Percentiles rank a stretch among this genome's conserved stretches.
phyloP scores from a whole-genome alignment of 1,140 invertebrate genomes.

The Bathynomus jamesi region DNA sequence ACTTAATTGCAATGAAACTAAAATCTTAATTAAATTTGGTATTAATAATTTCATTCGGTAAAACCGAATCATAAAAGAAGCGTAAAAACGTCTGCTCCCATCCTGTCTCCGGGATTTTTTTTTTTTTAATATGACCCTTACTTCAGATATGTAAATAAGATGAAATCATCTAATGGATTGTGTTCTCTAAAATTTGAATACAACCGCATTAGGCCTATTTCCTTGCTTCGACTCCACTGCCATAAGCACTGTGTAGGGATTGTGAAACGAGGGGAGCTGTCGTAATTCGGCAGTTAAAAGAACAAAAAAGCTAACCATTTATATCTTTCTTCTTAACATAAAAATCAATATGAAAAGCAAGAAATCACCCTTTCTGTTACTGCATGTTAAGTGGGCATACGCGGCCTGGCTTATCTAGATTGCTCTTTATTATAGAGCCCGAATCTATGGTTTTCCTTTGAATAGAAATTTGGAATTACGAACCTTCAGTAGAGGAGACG shows the following conservation, averaged over 20 bases:
- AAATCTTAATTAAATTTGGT: no score
- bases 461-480: not conserved
- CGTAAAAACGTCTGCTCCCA: no score
- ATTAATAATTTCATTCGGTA: no score
- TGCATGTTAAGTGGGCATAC: conserved; percentile 1
- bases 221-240: not conserved
- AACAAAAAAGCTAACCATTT: not conserved
- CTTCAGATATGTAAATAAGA: not conserved
- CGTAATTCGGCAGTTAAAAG: not conserved
- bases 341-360: not conserved
- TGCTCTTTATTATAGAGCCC: not conserved
- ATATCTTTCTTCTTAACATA: not conserved
- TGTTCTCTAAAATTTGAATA: conserved; percentile 1
- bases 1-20: not conserved
- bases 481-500: not conserved
- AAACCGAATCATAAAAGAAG: no score
- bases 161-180: not conserved
- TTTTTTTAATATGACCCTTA: no score
- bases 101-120: no score
- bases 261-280: not conserved
- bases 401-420: not conserved
- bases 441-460: not conserved
- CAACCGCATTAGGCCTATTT: not conserved
- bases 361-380: not conserved
- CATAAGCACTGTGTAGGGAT: not conserved